These are phyloP conservation scores for Aspidiotus rigidus DNA, from an alignment of 2,888 invertebrate genomes.

Conservation along the genomic window DNA sequence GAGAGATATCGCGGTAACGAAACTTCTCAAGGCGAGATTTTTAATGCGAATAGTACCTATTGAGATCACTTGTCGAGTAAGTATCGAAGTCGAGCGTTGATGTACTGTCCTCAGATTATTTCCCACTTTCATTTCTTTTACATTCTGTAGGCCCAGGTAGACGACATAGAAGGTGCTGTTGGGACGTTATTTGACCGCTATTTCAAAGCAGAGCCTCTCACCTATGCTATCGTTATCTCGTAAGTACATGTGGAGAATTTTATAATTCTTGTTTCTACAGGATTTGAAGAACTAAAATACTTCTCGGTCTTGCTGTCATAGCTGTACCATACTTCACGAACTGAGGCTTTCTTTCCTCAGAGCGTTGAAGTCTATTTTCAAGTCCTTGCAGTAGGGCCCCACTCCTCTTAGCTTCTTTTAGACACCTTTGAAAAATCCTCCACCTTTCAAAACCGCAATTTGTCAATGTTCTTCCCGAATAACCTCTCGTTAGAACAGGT, in stretches of 20 bases:
- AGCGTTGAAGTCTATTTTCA: no score
- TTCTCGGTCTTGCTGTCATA: no score
- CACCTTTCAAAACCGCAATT: no score
- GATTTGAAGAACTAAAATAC: no score
- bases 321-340: no score
- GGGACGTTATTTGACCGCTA: slow-evolving; percentile 61
- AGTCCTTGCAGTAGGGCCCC: no score
- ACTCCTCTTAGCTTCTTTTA: no score
- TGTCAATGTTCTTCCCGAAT: no score
- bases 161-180: slow-evolving; percentile 62
- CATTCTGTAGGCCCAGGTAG: slow-evolving; percentile 52
- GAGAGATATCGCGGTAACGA: slow-evolving; percentile 58
- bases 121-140: slow-evolving; percentile 7
- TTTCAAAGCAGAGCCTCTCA: slow-evolving; percentile 58
- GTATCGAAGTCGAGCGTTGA: not conserved
- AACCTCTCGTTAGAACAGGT: no score
- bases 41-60: slow-evolving; percentile 73
- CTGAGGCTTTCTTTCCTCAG: no score
- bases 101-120: not conserved
- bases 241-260: slow-evolving; percentile 38
- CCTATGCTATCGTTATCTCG: slow-evolving; percentile 69
- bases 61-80: slow-evolving; percentile 61
- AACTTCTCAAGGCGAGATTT: slow-evolving; percentile 62
- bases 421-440: no score
- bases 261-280: no score